These are phyloP conservation scores for Vireo altiloquus DNA, from an alignment of 2,113 vertebrate genomes.

Conservation along the genomic window DNA sequence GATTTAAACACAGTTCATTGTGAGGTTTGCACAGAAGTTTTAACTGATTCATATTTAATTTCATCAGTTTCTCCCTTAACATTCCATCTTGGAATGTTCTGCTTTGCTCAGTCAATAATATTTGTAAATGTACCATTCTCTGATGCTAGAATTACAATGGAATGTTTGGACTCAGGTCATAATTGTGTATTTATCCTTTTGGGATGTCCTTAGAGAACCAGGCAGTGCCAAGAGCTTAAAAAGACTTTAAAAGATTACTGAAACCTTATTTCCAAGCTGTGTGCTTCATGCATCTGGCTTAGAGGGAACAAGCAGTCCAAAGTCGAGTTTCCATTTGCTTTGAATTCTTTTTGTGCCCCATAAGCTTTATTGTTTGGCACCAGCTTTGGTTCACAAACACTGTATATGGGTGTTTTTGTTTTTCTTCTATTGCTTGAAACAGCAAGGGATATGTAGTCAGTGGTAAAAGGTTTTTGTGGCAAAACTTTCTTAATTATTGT, in stretches of 20 bases:
- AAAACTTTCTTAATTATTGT: background rate
- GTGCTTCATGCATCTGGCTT: constrained; percentile 22
- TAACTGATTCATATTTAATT: background rate
- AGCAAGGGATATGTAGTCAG: background rate
- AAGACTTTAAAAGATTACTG: constrained; percentile 48
- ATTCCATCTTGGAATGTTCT: background rate
- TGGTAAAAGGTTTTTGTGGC: background rate
- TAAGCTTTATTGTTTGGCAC: constrained; percentile 16
- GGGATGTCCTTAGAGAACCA: constrained; percentile 42
- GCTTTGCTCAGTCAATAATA: background rate
- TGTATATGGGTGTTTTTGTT: background rate
- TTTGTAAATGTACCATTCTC: constrained; percentile 8
- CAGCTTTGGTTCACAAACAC: background rate
- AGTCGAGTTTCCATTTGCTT: constrained; percentile 30
- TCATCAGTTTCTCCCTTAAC: background rate
- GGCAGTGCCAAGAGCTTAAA: constrained; percentile 46
- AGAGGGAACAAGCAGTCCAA: constrained; percentile 23
- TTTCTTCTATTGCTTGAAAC: background rate
- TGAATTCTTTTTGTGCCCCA: constrained; percentile 26
- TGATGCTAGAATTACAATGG: constrained; percentile 48
- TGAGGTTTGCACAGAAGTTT: background rate
- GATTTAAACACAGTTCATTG: background rate
- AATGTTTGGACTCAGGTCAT: constrained; percentile 49
- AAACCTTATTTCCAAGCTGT: constrained; percentile 34
- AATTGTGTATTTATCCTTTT: constrained; percentile 55